These are phyloP conservation scores for Tetropium fuscum DNA, from an alignment of 2,888 invertebrate species.

Conservation along the genomic window DNA sequence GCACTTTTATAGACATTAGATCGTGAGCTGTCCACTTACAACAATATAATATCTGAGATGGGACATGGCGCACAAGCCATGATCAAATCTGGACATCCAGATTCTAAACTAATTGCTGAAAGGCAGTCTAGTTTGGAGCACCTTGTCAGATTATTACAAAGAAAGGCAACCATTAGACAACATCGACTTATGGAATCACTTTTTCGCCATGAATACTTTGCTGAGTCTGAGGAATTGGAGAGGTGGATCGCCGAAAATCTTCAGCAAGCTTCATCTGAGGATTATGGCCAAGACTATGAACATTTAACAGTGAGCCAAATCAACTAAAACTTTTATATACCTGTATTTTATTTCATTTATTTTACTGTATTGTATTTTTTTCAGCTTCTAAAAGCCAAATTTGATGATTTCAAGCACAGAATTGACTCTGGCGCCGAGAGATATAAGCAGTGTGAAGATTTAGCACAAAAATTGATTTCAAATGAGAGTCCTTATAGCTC, in stretches of 20 bases:
- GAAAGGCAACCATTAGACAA: slow-evolving; percentile 82
- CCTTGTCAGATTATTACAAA: slow-evolving; percentile 83
- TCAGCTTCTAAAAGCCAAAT: slow-evolving; percentile 88
- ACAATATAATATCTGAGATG: slow-evolving; percentile 93
- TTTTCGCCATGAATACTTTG: slow-evolving; percentile 89
- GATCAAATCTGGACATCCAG: slow-evolving; percentile 85
- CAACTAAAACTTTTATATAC: no score
- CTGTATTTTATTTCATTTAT: no score
- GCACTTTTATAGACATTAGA: slow-evolving; percentile 78
- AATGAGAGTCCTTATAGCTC: slow-evolving; percentile 87
- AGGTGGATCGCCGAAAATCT: slow-evolving; percentile 94
- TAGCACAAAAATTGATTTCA: slow-evolving; percentile 89
- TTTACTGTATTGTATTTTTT: slow-evolving; percentile 43
- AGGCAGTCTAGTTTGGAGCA: slow-evolving; percentile 82
- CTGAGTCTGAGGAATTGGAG: slow-evolving; percentile 90
- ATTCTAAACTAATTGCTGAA: slow-evolving; percentile 82
- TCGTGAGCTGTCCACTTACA: slow-evolving; percentile 91
- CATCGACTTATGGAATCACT: slow-evolving; percentile 91
- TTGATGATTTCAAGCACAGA: slow-evolving; percentile 91
- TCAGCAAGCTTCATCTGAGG: slow-evolving; percentile 89
- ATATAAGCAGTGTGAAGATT: slow-evolving; percentile 89
- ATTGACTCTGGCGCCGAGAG: slow-evolving; percentile 92
- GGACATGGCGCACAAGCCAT: slow-evolving; percentile 86
- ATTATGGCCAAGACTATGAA: slow-evolving; percentile 95
- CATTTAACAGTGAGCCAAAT: slow-evolving; percentile 80